Evolutionary conservation across 2,113 vertebrate genomes (phyloP).

Genomic region (Puma concolor): DNA sequence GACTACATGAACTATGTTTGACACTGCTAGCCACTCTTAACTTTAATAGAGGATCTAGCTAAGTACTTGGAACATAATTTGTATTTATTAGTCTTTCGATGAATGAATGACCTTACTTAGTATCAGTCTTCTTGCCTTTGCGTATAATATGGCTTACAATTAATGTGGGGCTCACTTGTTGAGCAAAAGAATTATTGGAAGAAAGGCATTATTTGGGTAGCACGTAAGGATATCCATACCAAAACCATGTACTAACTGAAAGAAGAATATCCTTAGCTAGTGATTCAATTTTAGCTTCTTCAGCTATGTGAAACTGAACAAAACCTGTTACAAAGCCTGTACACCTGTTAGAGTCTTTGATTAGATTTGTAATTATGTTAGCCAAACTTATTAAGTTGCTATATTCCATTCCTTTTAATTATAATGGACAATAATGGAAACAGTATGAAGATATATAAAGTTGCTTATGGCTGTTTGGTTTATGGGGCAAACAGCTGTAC

Average conservation of each 20-base stretch:
- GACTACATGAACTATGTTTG: not conserved
- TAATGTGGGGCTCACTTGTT: not conserved
- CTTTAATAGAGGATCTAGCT: not conserved
- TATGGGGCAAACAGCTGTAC: not conserved
- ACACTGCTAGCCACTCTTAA: not conserved
- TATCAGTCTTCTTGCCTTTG: constrained; percentile 17
- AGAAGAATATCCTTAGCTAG: not conserved
- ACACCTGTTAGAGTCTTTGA: not conserved
- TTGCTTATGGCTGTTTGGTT: not conserved
- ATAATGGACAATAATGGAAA: not conserved
- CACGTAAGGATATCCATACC: not conserved
- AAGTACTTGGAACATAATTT: not conserved
- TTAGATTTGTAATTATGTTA: constrained; percentile 43
- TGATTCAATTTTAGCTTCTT: constrained; percentile 21
- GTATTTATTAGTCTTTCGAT: not conserved
- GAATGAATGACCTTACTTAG: not conserved
- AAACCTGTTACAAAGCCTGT: constrained; percentile 7
- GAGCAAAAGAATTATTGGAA: not conserved
- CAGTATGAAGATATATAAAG: not conserved
- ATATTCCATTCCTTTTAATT: not conserved
- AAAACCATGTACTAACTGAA: not conserved
- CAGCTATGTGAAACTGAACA: not conserved
- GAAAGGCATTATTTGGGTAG: constrained; percentile 9
- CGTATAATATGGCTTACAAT: not conserved
- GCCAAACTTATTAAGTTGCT: constrained; percentile 30